phyloP scores from a whole-genome alignment of 2,113 vertebrate species.

The Amphiprion ocellaris region DNA sequence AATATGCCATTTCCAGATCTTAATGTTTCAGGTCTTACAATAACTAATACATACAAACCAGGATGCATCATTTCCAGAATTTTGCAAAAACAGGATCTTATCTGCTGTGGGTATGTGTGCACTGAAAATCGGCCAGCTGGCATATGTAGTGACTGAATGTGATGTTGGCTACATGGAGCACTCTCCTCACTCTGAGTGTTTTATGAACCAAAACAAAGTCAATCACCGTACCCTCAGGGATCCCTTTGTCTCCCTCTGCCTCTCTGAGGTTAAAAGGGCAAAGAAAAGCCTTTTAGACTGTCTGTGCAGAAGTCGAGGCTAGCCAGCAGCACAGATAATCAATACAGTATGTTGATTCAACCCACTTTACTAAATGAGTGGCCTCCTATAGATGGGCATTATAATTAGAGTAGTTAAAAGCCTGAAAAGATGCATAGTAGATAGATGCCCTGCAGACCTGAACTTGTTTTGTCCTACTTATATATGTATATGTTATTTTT shows the following conservation, averaged over 20 bases:
- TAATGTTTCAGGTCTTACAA: neutral
- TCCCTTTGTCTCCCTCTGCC: conserved; percentile 38
- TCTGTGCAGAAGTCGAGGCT: conserved; percentile 25
- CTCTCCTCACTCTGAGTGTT: conserved; percentile 34
- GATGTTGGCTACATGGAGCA: neutral
- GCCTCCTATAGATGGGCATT: conserved; percentile 42
- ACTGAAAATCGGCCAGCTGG: neutral
- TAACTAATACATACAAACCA: neutral
- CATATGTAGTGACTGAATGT: neutral
- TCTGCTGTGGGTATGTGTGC: neutral
- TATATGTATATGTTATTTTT: neutral
- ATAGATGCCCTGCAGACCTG: neutral
- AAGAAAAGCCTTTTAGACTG: conserved; percentile 51
- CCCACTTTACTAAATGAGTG: conserved; percentile 69
- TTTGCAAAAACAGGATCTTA: neutral
- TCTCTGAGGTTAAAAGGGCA: conserved; percentile 58
- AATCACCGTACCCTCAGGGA: conserved; percentile 42
- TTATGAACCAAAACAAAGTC: conserved; percentile 61
- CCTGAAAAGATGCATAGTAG: conserved; percentile 1
- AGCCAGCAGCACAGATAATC: conserved; percentile 51
- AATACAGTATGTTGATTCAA: conserved; percentile 61
- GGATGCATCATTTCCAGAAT: neutral
- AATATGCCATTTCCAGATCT: neutral
- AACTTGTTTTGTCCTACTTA: neutral
- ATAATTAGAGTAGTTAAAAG: conserved; percentile 56